Evolutionary conservation across 2,888 invertebrate genomes (phyloP).

Genomic region (Coelogynopora nodosa): DNA sequence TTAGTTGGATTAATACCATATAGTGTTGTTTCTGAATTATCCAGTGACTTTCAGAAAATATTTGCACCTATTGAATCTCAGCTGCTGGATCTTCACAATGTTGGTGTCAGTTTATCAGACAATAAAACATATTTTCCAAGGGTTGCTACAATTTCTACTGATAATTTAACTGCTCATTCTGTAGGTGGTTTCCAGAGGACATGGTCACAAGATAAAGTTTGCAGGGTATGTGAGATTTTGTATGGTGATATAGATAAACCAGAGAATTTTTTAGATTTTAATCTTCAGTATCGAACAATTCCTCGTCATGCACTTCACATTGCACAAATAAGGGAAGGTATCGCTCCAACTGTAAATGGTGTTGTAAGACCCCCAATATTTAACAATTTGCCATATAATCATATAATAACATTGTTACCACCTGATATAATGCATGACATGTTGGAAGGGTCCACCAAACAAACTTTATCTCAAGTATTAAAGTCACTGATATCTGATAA

Average conservation of each 20-base stretch:
- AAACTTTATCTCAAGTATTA: not conserved
- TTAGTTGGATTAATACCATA: slow-evolving; percentile 4
- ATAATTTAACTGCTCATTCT: slow-evolving; percentile 6
- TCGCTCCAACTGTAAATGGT: not conserved
- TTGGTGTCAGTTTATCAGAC: not conserved
- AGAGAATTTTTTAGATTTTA: not conserved
- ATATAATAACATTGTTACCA: not conserved
- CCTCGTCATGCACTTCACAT: not conserved
- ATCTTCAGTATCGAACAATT: not conserved
- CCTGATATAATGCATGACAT: slow-evolving; percentile 21
- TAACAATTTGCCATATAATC: not conserved
- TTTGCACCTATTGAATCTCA: not conserved
- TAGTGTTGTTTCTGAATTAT: not conserved
- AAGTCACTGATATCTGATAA: not conserved
- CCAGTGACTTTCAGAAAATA: not conserved
- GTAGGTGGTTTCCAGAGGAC: slow-evolving; percentile 6
- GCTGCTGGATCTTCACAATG: not conserved
- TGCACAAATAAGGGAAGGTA: not conserved
- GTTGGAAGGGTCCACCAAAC: not conserved
- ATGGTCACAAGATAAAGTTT: not conserved
- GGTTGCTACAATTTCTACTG: not conserved
- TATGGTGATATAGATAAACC: not conserved
- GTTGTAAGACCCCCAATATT: slow-evolving; percentile 15
- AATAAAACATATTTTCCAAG: not conserved
- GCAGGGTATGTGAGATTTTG: not conserved